Conservation (phyloP, 2,888 invertebrate genomes). For the Erynnis tages region DNA sequence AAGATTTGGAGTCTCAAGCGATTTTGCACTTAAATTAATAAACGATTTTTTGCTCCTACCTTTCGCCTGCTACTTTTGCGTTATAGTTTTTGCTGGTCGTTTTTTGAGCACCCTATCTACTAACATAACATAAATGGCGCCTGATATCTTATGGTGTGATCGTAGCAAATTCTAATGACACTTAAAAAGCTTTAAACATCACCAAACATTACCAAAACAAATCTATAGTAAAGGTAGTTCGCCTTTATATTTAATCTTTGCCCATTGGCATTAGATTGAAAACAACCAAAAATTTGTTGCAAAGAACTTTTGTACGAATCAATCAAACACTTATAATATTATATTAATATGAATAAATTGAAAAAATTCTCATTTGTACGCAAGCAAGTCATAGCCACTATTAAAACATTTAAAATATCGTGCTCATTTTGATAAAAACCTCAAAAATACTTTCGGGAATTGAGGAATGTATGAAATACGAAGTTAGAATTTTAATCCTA, state of each 20-base stretch:
- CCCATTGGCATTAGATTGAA: too few relatives aligned
- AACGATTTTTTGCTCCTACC: conserved; percentile 66
- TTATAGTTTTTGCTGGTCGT: conserved; percentile 74
- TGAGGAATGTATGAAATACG: conserved; percentile 49
- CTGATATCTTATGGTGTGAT: conserved; percentile 62
- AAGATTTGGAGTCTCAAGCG: conserved; percentile 45
- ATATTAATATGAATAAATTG: too few relatives aligned
- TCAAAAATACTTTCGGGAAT: conserved; percentile 30
- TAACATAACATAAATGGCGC: conserved; percentile 74
- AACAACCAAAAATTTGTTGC: too few relatives aligned
- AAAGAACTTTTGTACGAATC: too few relatives aligned
- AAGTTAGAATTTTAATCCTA: conserved; percentile 51
- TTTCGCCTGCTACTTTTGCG: conserved; percentile 64
- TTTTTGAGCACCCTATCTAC: conserved; percentile 71
- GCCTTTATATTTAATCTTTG: background rate
- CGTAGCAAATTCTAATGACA: conserved; percentile 72
- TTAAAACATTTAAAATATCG: too few relatives aligned
- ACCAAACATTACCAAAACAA: conserved; percentile 63
- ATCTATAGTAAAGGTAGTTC: conserved; percentile 44
- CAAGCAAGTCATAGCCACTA: too few relatives aligned
- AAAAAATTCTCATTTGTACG: too few relatives aligned
- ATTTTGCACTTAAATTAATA: conserved; percentile 55
- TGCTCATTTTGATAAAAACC: background rate
- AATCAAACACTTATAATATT: too few relatives aligned
- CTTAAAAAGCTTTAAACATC: conserved; percentile 59